These are phyloP conservation scores for Acrocephalus arundinaceus DNA, from an alignment of 2,113 vertebrate genomes.

Conservation along the genomic window DNA sequence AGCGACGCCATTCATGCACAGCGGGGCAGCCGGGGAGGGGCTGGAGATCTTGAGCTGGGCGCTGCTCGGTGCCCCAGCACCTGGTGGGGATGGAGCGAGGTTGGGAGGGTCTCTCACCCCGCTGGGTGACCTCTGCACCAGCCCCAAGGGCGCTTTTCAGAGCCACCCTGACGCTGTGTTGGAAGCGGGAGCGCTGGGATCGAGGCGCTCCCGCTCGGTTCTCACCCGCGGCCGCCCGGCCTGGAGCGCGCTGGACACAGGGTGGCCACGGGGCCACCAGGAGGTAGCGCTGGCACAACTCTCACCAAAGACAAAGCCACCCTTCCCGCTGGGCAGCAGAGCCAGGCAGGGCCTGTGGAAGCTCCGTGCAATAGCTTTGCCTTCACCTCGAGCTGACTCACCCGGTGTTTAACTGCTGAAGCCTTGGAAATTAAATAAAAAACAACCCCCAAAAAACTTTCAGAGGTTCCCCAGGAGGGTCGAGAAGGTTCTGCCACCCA, in stretches of 20 bases:
- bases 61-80: background rate
- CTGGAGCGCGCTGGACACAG: background rate
- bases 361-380: conserved; percentile 32
- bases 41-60: background rate
- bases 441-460: background rate
- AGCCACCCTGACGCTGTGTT: conserved; percentile 24
- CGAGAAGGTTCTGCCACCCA: background rate
- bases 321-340: conserved; percentile 24
- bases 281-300: background rate
- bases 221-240: background rate
- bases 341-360: background rate
- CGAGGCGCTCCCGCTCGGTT: background rate
- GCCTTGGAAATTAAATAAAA: background rate
- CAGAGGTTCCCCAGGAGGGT: background rate
- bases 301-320: conserved; percentile 71
- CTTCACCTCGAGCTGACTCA: conserved; percentile 14
- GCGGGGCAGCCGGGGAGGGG: background rate
- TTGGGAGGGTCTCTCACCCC: too few relatives aligned
- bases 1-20: background rate
- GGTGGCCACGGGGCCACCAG: background rate
- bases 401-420: background rate
- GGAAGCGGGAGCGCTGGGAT: background rate
- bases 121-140: too few relatives aligned
- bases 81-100: background rate
- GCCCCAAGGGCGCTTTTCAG: background rate